Evolutionary conservation across 2,797 vertebrate species (phyloP), one percentile per base, ranked within the genome.

Genomic region (Tapera naevia): DNA sequence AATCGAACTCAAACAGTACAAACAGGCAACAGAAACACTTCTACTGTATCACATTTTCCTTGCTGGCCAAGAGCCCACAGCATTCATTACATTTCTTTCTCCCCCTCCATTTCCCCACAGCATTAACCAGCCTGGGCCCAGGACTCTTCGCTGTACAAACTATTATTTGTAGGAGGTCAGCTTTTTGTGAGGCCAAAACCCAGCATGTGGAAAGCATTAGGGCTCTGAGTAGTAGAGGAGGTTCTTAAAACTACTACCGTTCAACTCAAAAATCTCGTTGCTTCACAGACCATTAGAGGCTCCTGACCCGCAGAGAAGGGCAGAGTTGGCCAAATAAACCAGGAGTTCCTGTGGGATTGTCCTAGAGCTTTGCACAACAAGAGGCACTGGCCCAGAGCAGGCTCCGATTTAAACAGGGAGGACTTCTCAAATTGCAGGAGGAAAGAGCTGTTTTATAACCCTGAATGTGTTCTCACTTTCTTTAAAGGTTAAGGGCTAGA

Each of bases 301-400:
- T 95, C 96, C 87, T 96, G 95, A 97, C 95, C 94, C 91, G 85
- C 94, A 94, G 94, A 95, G 94, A 93, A 97, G 94, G 95, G 95
- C 96, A 97, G 95, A 97, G 97, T 79, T 89, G 96, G 94, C 96
- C 97, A 98, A 98, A 98, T 97, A 98, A 98, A 98, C 97, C 95
- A 94, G 85, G 97, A 96, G 97, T 96, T 98, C 97, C 97, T 97
- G 96, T 33, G n/a, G 97, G 97, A 97, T 95, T 21, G 97, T 88
- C 96, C 97, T 95, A 78, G 96, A 91, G 97, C 97, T 97, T 93
- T 93, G 76, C 94, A 95, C 95, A 95, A 67, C 95, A 97, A 95
- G 90, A 95, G 86, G 94, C 95, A 94, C 94, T 73, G 94, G 96
- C 97, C 98, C 87, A 93, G 97, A 97, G 91, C 93, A 94, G 95